Base-by-base conservation (phyloP, 2,113 vertebrate species). In the Zapornia atra region DNA sequence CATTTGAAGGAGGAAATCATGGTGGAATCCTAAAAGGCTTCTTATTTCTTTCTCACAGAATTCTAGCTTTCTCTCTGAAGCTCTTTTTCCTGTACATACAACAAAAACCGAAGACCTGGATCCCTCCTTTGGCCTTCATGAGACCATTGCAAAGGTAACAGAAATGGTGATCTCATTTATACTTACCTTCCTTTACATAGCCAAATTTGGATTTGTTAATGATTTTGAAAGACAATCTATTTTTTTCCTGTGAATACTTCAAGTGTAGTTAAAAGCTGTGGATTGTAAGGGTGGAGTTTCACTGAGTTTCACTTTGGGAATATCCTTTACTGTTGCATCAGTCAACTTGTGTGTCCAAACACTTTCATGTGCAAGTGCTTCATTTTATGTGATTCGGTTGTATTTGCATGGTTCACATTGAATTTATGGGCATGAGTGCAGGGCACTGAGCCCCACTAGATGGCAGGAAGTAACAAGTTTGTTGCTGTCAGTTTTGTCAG, bases 131-230 rank as follows among this genome's bases (percentile, higher is more conserved):
- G 98, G 90, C 54, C 98, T 99, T 82, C 99, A 99, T 1, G 98
- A 99, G 95, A 98, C 97, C 64, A 97, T 99, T 95, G 98, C 98
- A 48, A 99, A 99, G 99, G 99, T 99, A 98, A 95, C 97, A 19
- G 34, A 79, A 86, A 33, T 12, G n/a, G n/a, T 85, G 12, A 15
- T 78, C 60, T 82, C 46, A 22, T 65, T 85, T 79, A 8, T 12
- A 28, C 5, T 5, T 54, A 4, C 21, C 51, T 77, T 56, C 10
- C 51, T 54, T 60, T 22, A 64, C 53, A 28, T 20, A 29, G 20
- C 25, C 24, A 65, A 69, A 69, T 80, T 56, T 53, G 2, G 38
- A 50, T 73, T 69, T 65, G 20, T 70, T 68, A 36, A 26, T 34
- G 19, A 34, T 82, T 80, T 46, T 72, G 36, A 54, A 92, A 66